A percentile compares a stretch with the other conserved stretches of the same genome.
Evolutionary conservation across 2,888 invertebrate species (phyloP).

Genomic region (Pandemis corylana): DNA sequence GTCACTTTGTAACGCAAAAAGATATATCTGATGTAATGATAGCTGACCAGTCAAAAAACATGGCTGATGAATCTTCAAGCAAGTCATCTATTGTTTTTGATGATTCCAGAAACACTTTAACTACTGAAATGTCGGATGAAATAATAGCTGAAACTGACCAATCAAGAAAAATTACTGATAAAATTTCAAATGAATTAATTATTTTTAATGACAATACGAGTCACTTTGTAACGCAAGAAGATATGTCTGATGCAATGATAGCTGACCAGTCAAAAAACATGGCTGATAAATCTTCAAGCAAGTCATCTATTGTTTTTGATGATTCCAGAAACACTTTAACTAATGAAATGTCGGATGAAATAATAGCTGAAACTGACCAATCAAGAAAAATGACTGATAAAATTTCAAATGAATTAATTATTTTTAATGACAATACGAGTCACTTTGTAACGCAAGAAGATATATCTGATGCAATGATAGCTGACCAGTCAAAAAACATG

Average conservation of each 20-base stretch:
- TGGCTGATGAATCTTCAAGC: neutral
- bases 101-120: neutral
- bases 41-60: neutral
- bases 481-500: neutral
- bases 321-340: neutral
- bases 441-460: neutral
- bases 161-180: neutral
- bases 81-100: neutral
- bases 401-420: neutral
- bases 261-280: neutral
- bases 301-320: neutral
- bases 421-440: neutral
- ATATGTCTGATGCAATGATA: neutral
- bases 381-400: neutral
- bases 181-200: neutral
- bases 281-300: neutral
- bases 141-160: neutral
- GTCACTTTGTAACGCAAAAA: neutral
- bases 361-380: neutral
- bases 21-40: neutral
- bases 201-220: neutral
- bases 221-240: neutral
- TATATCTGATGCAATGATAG: neutral
- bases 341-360: conserved; percentile 1
- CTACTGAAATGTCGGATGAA: neutral